Percentiles rank a stretch among this genome's conserved stretches.
phyloP scores from a whole-genome alignment of 2,888 invertebrate species.

The Ligdia adustata region DNA sequence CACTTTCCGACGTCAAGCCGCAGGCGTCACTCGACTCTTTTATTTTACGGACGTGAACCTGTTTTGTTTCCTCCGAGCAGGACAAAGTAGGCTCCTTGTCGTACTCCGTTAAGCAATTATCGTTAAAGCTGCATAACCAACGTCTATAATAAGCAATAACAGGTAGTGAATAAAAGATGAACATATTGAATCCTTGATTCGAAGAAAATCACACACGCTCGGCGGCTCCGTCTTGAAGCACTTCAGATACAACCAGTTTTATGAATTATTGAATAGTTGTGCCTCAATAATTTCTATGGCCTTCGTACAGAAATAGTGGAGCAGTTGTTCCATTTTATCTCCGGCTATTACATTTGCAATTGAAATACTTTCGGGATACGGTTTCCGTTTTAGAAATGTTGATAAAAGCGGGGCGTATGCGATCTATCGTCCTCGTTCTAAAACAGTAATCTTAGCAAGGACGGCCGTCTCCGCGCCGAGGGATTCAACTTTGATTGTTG shows the following conservation, averaged over 20 bases:
- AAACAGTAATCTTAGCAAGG: constrained; percentile 55
- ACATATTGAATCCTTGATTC: constrained; percentile 21
- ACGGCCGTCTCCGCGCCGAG: constrained; percentile 42
- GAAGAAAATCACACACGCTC: constrained; percentile 14
- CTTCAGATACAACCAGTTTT: constrained; percentile 30
- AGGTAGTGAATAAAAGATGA: constrained; percentile 23
- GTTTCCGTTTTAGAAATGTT: constrained; percentile 55
- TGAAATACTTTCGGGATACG: constrained; percentile 53
- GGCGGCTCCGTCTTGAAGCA: constrained; percentile 30
- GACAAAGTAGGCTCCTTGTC: constrained; percentile 19
- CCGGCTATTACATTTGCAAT: constrained; percentile 54
- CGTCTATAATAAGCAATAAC: constrained; percentile 20
- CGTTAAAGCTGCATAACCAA: constrained; percentile 15
- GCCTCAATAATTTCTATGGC: constrained; percentile 47
- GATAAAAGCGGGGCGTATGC: constrained; percentile 42
- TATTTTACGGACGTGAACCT: constrained; percentile 34
- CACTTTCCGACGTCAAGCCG: constrained; percentile 49
- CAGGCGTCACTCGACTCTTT: constrained; percentile 32
- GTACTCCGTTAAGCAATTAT: constrained; percentile 30
- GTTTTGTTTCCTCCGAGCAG: constrained; percentile 33
- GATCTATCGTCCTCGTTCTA: constrained; percentile 49
- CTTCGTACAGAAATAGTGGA: constrained; percentile 40
- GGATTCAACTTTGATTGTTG: constrained; percentile 40
- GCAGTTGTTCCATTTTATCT: constrained; percentile 49
- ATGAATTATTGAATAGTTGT: constrained; percentile 48